Base-by-base conservation (phyloP, 2,888 invertebrate genomes). In the Nemotelus pantherinus region DNA sequence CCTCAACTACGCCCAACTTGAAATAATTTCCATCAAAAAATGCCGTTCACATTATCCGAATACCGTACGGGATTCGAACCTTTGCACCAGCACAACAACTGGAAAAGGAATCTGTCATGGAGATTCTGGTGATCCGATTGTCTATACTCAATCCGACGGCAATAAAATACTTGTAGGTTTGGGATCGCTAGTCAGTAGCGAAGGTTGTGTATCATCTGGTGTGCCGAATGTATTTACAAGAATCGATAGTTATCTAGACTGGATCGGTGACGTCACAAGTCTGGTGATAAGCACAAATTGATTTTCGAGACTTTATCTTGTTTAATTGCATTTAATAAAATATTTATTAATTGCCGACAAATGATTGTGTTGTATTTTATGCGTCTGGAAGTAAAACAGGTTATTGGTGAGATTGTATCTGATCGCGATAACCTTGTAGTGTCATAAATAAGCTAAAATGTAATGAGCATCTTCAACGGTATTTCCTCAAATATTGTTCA, bases 11-110 rank as follows among this genome's bases (percentile, higher is more conserved):
- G 53, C 50, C 2, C 25, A 53, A 4, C 64, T 64, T 44, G n/a
- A 9, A 25, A 6, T 76, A 5, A 9, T 65, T 25, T 47, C 64
- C 3, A 4, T 9, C 2, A n/a, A 43, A 50, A 47, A 55, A n/a
- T 76, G 76, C 45, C 25, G 55, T 25, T 65, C 55, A 45, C 65
- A 55, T 43, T 76, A 47, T 43, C 39, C 50, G 44, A 45, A 53
- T 4, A 55, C 7, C 9, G 79, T 81, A 0, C 9, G 48, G 3
- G 45, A 43, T 5, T 53, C 76, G 7, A 64, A 85, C 79, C 84
- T 89, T 57, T 89, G 89, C 81, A 85, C 86, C 39, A 84, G 83
- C 75, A 87, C 86, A 50, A 81, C 81, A 70, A 81, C 80, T 3
- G 84, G 85, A 44, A 83, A 83, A 79, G 86, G 87, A 55, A 86